Percentiles rank a stretch among this genome's conserved stretches.
Evolutionary conservation across 2,797 vertebrate genomes (phyloP).

Genomic region (Cichlasoma orientale): DNA sequence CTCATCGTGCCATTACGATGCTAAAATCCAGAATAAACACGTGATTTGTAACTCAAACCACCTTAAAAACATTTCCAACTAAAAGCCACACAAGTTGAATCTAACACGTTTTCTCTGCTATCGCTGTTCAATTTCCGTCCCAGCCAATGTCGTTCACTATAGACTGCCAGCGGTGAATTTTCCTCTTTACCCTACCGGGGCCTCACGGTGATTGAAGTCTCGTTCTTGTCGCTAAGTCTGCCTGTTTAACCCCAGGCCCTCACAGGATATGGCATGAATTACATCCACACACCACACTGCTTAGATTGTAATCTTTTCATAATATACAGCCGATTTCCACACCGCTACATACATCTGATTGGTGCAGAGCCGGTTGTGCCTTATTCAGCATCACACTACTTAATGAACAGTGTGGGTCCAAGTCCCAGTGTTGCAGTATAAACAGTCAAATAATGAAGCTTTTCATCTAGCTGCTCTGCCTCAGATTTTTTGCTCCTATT

Average conservation of each 20-base stretch:
- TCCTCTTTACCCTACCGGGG: conserved; percentile 40
- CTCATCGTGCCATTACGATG: not conserved
- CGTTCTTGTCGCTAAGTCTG: conserved; percentile 46
- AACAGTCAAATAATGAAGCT: conserved; percentile 39
- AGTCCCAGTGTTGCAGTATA: conserved; percentile 27
- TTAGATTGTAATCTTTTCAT: conserved; percentile 73
- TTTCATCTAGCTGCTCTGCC: conserved; percentile 36
- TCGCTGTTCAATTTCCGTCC: conserved; percentile 35
- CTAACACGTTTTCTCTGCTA: conserved; percentile 47
- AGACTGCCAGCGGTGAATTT: conserved; percentile 34
- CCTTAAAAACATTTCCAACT: not conserved
- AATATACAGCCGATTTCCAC: conserved; percentile 70
- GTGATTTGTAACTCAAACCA: conserved; percentile 28
- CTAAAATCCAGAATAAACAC: conserved; percentile 22
- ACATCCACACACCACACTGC: conserved; percentile 49
- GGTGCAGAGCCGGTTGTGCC: conserved; percentile 31
- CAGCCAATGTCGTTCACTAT: conserved; percentile 41
- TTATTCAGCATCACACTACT: conserved; percentile 7
- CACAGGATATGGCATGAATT: conserved; percentile 65
- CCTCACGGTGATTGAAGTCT: conserved; percentile 62
- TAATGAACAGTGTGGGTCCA: conserved; percentile 4
- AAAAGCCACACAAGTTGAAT: conserved; percentile 7
- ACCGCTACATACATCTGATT: conserved; percentile 52
- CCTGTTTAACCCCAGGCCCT: conserved; percentile 59
- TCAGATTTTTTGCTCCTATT: not conserved